Evolutionary conservation across 2,797 vertebrate species (phyloP).

Genomic region (Acipenser transmontanus): DNA sequence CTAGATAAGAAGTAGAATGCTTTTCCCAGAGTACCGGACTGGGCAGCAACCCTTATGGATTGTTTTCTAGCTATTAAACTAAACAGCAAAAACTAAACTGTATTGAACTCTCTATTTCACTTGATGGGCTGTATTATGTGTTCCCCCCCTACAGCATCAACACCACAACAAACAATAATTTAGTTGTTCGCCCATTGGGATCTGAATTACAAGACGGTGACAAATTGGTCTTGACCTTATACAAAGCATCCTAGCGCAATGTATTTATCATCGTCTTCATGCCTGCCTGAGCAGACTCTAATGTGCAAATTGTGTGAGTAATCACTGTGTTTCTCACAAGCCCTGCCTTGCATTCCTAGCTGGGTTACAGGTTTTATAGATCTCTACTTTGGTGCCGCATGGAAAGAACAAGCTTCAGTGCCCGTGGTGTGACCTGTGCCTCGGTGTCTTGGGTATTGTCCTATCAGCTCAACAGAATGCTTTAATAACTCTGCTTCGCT

Average conservation of each 20-base stretch:
- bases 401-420: too few relatives aligned
- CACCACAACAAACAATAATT: conserved; percentile 26
- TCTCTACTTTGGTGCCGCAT: too few relatives aligned
- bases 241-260: conserved; percentile 15
- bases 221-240: conserved; percentile 16
- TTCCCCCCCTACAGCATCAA: conserved; percentile 16
- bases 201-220: conserved; percentile 1
- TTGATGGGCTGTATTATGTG: conserved; percentile 18
- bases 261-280: conserved; percentile 14
- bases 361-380: too few relatives aligned
- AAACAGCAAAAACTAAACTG: conserved; percentile 15
- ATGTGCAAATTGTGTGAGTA: conserved; percentile 12
- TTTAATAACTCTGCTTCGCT: too few relatives aligned
- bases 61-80: conserved; percentile 29
- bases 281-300: conserved; percentile 15
- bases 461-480: too few relatives aligned
- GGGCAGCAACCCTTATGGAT: conserved; percentile 9
- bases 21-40: too few relatives aligned
- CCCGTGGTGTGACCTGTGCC: too few relatives aligned
- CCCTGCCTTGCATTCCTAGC: not conserved
- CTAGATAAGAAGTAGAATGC: too few relatives aligned
- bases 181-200: conserved; percentile 34
- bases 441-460: too few relatives aligned
- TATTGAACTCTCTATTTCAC: conserved; percentile 27
- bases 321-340: not conserved